Conservation (phyloP, 1,140 invertebrate species). For the Zaprionus inermis region DNA sequence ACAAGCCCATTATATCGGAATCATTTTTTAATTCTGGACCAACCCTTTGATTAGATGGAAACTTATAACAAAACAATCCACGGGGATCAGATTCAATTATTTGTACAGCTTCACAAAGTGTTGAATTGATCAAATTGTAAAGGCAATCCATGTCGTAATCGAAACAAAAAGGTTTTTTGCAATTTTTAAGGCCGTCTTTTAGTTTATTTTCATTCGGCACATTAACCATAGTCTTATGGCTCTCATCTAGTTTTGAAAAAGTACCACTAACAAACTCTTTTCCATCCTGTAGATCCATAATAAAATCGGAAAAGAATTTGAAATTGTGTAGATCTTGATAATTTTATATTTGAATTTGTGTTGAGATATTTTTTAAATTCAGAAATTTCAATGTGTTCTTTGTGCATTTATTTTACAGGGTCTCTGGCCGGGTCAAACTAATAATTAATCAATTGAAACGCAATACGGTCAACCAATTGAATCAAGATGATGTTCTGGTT, state of each 20-base stretch:
- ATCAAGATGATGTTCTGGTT: conserved; percentile 43
- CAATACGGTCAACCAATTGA: conserved; percentile 55
- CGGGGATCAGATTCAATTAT: conserved; percentile 64
- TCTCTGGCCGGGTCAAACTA: conserved; percentile 63
- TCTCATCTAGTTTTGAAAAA: background rate
- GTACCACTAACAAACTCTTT: background rate
- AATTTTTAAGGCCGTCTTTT: background rate
- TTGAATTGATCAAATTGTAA: conserved; percentile 37
- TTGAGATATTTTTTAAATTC: background rate
- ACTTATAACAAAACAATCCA: conserved; percentile 59
- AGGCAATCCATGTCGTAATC: conserved; percentile 62
- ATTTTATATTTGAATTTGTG: background rate
- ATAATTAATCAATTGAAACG: conserved; percentile 69
- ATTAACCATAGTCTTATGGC: background rate
- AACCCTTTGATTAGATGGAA: background rate
- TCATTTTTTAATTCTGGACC: background rate
- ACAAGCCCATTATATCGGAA: background rate
- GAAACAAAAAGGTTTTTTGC: conserved; percentile 56
- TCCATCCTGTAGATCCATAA: background rate
- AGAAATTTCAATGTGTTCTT: background rate
- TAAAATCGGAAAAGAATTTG: background rate
- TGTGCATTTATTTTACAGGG: conserved; percentile 27
- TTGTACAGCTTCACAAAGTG: conserved; percentile 54
- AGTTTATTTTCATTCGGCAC: background rate
- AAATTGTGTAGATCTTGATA: background rate